Evolutionary conservation across 2,888 invertebrate genomes (phyloP).

Genomic region (Syrphus vitripennis): DNA sequence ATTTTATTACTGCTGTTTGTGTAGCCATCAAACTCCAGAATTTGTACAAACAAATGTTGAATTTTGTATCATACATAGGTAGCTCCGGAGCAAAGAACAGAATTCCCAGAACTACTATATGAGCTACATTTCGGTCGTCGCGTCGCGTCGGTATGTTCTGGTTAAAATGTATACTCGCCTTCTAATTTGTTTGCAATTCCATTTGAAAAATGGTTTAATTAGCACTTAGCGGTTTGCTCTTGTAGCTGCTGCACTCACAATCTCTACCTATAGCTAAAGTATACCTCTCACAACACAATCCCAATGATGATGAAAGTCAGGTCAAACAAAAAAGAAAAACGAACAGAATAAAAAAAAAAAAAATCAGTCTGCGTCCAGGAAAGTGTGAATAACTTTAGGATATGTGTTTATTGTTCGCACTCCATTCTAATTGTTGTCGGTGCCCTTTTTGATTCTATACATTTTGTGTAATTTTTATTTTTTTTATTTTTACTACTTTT

Average conservation of each 20-base stretch:
- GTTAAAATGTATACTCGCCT: conserved; percentile 21
- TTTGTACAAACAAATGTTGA: conserved; percentile 27
- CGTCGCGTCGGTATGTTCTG: no score
- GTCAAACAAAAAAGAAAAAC: no score
- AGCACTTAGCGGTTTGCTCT: conserved; percentile 64
- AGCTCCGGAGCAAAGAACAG: background rate
- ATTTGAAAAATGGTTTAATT: conserved; percentile 71
- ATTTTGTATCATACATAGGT: background rate
- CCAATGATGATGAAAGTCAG: conserved; percentile 5
- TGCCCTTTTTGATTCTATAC: conserved; percentile 4
- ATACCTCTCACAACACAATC: background rate
- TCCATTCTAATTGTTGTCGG: conserved; percentile 60
- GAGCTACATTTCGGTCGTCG: conserved; percentile 47
- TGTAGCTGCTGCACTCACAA: background rate
- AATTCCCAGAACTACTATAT: conserved; percentile 70
- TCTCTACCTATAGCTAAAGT: background rate
- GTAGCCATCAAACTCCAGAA: conserved; percentile 50
- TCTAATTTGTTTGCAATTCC: conserved; percentile 71
- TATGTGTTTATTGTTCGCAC: conserved; percentile 70
- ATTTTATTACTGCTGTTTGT: conserved; percentile 56
- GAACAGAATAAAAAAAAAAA: background rate
- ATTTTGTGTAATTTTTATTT: background rate
- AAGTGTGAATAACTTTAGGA: conserved; percentile 59
- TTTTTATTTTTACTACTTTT: background rate
- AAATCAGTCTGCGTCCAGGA: conserved; percentile 9